Conservation (phyloP, 1,140 invertebrate species). For the Zaprionus capensis region DNA sequence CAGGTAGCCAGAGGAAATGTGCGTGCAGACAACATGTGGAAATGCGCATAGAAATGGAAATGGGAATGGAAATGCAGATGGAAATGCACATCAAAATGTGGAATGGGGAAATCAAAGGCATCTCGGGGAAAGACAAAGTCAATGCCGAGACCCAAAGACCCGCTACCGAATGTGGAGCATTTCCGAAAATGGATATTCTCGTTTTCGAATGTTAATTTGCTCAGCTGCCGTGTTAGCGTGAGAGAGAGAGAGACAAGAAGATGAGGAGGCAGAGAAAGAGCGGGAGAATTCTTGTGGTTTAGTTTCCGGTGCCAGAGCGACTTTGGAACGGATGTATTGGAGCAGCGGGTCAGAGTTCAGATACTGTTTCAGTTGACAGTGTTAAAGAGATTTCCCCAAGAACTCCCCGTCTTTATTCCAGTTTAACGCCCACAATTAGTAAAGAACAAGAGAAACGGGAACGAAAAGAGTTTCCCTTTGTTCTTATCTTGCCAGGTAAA, state of each 20-base stretch:
- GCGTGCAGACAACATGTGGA: constrained; percentile 59
- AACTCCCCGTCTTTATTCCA: constrained; percentile 13
- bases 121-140: constrained; percentile 31
- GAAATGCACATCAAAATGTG: background rate
- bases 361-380: background rate
- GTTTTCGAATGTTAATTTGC: background rate
- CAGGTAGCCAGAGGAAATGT: constrained; percentile 57
- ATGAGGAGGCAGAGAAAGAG: background rate
- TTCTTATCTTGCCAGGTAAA: constrained; percentile 59
- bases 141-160: constrained; percentile 20
- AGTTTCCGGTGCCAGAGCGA: background rate
- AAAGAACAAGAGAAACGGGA: constrained; percentile 27
- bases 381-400: constrained; percentile 52
- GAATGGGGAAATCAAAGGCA: constrained; percentile 1
- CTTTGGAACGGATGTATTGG: constrained; percentile 22
- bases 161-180: constrained; percentile 26
- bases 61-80: background rate
- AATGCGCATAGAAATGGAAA: constrained; percentile 1
- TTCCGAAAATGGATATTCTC: constrained; percentile 21
- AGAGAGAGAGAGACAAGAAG: background rate
- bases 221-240: background rate
- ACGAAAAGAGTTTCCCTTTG: constrained; percentile 57
- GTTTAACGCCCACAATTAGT: constrained; percentile 57
- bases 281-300: background rate
- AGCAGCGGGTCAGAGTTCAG: constrained; percentile 44